A percentile compares a stretch with the other conserved stretches of the same genome.
Conservation (phyloP, 2,888 invertebrate species). For the Nomada ferruginata region DNA sequence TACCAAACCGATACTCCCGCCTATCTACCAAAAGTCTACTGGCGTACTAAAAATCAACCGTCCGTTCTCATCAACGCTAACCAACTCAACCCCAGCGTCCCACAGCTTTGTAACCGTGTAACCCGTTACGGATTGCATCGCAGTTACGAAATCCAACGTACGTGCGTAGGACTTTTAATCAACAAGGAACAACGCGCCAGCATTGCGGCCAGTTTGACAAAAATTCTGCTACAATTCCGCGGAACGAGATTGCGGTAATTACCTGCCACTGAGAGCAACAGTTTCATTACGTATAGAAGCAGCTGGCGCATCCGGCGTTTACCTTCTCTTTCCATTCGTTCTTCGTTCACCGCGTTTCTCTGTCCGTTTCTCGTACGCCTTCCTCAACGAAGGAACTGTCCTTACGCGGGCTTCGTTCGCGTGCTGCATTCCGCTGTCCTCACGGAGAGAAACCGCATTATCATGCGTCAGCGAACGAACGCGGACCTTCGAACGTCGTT, state of each 20-base stretch:
- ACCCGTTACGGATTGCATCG: too few species aligned
- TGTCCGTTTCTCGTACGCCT: not conserved
- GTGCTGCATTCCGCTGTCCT: constrained; percentile 38
- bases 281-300: constrained; percentile 47
- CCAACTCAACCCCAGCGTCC: too few species aligned
- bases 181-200: not conserved
- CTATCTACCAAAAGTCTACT: too few species aligned
- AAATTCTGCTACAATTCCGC: constrained; percentile 24
- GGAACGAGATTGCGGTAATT: constrained; percentile 48
- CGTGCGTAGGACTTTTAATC: constrained; percentile 1
- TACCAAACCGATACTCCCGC: too few species aligned
- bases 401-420: constrained; percentile 22
- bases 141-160: not conserved
- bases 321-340: not conserved
- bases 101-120: too few species aligned
- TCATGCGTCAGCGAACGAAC: constrained; percentile 44
- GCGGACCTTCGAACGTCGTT: constrained; percentile 33
- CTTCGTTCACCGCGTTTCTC: not conserved
- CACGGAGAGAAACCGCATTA: constrained; percentile 48
- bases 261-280: constrained; percentile 53
- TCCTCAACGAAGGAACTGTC: constrained; percentile 36
- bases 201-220: constrained; percentile 10
- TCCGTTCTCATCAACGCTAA: too few species aligned
- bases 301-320: constrained; percentile 9
- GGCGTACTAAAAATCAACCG: too few species aligned